These are phyloP conservation scores for Crossocerus cetratus DNA, from an alignment of 2,888 invertebrate species.

Conservation along the genomic window DNA sequence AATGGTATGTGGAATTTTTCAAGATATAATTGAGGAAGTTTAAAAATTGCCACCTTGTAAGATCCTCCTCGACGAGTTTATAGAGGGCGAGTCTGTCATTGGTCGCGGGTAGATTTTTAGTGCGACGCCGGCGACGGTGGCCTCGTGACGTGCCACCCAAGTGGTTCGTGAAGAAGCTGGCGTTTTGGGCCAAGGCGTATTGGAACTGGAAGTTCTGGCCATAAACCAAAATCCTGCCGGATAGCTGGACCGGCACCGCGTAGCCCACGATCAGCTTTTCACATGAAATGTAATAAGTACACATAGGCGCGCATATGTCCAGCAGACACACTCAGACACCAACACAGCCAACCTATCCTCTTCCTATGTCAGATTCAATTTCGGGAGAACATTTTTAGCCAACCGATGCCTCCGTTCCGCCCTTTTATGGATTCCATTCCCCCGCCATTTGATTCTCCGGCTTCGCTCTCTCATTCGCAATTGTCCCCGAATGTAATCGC, in stretches of 20 bases:
- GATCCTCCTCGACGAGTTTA: slow-evolving; percentile 75
- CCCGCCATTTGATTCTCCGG: no score
- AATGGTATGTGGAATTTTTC: no score
- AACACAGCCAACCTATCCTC: no score
- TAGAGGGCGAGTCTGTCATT: slow-evolving; percentile 67
- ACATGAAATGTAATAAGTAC: slow-evolving; percentile 24
- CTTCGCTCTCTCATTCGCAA: no score
- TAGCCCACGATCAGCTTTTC: slow-evolving; percentile 81
- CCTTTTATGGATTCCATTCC: no score
- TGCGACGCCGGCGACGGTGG: slow-evolving; percentile 39
- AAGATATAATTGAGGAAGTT: neutral
- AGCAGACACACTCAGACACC: no score
- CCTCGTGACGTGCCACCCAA: slow-evolving; percentile 71
- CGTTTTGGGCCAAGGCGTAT: slow-evolving; percentile 79
- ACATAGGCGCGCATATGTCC: neutral
- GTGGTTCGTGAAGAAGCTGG: slow-evolving; percentile 78
- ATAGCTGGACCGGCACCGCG: slow-evolving; percentile 79
- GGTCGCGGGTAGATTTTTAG: slow-evolving; percentile 37
- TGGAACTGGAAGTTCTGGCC: slow-evolving; percentile 84
- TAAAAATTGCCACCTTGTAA: slow-evolving; percentile 65
- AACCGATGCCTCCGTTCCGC: neutral
- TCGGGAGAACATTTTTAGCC: neutral
- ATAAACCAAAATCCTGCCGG: slow-evolving; percentile 79
- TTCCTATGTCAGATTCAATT: slow-evolving; percentile 1
- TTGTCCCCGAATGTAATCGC: no score